Evolutionary conservation across 2,888 invertebrate genomes (phyloP).

Genomic region (Gortyna flavago): DNA sequence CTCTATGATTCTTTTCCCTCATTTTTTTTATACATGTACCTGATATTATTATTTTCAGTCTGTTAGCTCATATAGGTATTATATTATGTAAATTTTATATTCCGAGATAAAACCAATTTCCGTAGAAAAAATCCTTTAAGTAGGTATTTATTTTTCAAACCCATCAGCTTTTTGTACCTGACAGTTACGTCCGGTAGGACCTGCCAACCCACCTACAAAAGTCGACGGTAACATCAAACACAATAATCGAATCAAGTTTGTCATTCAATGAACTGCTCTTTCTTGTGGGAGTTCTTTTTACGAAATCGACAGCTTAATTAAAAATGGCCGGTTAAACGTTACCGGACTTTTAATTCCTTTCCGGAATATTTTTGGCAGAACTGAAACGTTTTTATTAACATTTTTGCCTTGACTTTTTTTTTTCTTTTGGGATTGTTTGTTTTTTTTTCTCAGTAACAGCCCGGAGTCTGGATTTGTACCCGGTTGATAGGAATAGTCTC

Average conservation of each 20-base stretch:
- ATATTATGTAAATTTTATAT: no score
- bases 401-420: not conserved
- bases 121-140: not conserved
- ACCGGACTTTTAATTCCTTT: conserved; percentile 47
- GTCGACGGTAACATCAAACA: conserved; percentile 36
- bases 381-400: not conserved
- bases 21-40: not conserved
- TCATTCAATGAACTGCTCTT: conserved; percentile 60
- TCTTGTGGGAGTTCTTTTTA: conserved; percentile 58
- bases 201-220: not conserved
- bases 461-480: no score
- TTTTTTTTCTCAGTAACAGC: no score
- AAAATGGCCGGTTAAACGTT: conserved; percentile 47
- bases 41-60: no score
- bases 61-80: no score
- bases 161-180: not conserved
- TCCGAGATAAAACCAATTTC: no score
- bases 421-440: not conserved
- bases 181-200: conserved; percentile 5
- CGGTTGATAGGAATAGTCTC: no score
- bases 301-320: conserved; percentile 63
- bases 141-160: not conserved
- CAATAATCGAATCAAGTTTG: conserved; percentile 51
- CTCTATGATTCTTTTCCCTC: no score
- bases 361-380: conserved; percentile 18